Base-by-base conservation (phyloP, 2,113 vertebrate species). In the Plotosus lineatus region DNA sequence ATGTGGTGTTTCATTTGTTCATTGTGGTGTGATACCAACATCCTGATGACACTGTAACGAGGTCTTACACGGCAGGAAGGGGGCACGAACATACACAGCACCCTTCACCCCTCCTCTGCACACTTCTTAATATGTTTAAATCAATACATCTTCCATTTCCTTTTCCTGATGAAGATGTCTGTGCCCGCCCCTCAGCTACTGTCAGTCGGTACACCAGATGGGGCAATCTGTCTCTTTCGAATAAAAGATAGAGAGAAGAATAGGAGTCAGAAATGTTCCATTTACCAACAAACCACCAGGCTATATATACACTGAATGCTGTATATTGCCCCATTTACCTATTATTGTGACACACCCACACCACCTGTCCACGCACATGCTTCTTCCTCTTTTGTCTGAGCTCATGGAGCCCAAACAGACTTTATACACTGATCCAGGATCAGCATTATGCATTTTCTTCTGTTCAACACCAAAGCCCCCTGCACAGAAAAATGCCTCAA, bases 291-390 rank as follows among this genome's bases (percentile, higher is more conserved):
- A 48, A 63, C 26, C 23, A 46, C 53, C 60, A 60, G 28, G 31
- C 1, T 33, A 61, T 36, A 38, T 19, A 6, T 46, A 3, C n/a
- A n/a, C 38, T 33, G 40, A 61, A 61, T 40, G 63, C 2, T 21
- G 31, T 19, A 3, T 60, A 55, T 75, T 50, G 46, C 68, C 40
- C 48, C 75, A 58, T 38, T 17, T 3, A 44, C 6, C 36, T 26
- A 17, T 40, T 28, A 77, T 77, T 77, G 75, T 44, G 42, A 50
- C 66, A 72, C 9, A 6, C 66, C 50, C 19, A 12, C 74, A 68
- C 51, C 14, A 42, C 51, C 38, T 26, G 10, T 36, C 7, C 11
- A 48, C 68, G 15, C 65, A 68, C 51, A 55, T 7, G 9, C 53
- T 9, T 21, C 48, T 78, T 61, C 55, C 56, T 61, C 65, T 72